Conservation (phyloP, 2,797 vertebrate species). For the Hippoglossus hippoglossus region DNA sequence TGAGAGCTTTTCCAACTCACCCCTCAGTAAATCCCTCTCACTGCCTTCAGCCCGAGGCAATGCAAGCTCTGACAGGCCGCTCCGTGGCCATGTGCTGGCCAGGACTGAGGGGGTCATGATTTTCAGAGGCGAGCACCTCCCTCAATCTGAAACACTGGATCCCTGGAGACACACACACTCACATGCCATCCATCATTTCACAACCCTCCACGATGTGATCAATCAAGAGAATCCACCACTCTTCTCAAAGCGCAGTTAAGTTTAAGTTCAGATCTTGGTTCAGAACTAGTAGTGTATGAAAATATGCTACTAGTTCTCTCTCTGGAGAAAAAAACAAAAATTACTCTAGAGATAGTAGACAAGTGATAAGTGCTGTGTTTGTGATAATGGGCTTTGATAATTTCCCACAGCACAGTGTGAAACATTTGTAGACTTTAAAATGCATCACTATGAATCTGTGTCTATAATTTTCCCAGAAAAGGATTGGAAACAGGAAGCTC, state of each 20-base stretch:
- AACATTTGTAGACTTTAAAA: conserved; percentile 3
- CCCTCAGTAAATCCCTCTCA: conserved; percentile 30
- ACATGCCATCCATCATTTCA: conserved; percentile 7
- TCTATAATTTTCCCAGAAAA: conserved; percentile 77
- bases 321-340: background rate
- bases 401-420: background rate
- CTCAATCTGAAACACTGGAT: conserved; percentile 24
- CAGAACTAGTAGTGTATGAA: too few relatives aligned
- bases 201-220: conserved; percentile 1
- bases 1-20: conserved; percentile 16
- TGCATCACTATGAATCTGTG: conserved; percentile 34
- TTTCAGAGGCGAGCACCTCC: conserved; percentile 22
- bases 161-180: conserved; percentile 6
- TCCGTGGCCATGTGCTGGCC: conserved; percentile 43
- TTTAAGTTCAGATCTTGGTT: background rate
- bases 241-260: background rate
- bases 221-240: conserved; percentile 8
- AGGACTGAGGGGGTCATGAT: conserved; percentile 18
- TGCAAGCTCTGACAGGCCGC: conserved; percentile 38
- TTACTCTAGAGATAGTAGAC: background rate
- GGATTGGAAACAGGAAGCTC: conserved; percentile 79
- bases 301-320: too few relatives aligned
- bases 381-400: background rate
- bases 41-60: conserved; percentile 34
- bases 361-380: too few relatives aligned